Base-by-base conservation (phyloP, 2,113 vertebrate genomes). In the Sapajus apella region DNA sequence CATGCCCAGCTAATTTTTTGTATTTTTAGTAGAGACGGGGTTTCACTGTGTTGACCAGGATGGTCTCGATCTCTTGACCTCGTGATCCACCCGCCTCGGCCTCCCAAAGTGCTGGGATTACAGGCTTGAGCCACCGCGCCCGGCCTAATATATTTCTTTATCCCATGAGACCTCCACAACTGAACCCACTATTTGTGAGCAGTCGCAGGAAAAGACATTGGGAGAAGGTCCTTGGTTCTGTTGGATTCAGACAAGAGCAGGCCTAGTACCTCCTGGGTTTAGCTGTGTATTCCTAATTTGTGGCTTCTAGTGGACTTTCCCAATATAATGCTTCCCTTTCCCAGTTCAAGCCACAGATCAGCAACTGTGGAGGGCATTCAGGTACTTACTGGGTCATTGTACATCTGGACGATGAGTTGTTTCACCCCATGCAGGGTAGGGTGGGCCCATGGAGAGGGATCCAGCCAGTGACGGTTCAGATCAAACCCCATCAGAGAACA, bases 401-500 rank as follows among this genome's bases (percentile, higher is more conserved):
- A 99, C 99, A 99, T 99, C 98, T 99, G 99, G 66, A 99, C 95
- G 97, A 99, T 99, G 98, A 99, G 99, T 97, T 99, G 99, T 95
- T 99, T 99, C 97, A 99, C 99, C 77, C 99, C 99, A 3, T 99
- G 99, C 79, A 99, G 99, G 0, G 99, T 99, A 25, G 99, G 99
- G 83, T 99, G 99, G 70, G 99, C 99, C 99, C 99, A 99, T 0
- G 99, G 99, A 96, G 99, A 99, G 5, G 99, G 99, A 96, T 99
- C 99, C 96, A 99, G 99, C 99, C 99, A 99, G 98, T 99, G 99
- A 45, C 99, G 99, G 98, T 99, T 99, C 98, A 99, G 98, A 98
- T 99, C 99, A 50, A 99, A 99, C 7, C 99, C 99, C 99, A 99
- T 99, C 98, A 99, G 98, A 95, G 99, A 99, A 98, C 99, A 99